Evolutionary conservation across 2,888 invertebrate genomes (phyloP).

Genomic region (Amiota minor): DNA sequence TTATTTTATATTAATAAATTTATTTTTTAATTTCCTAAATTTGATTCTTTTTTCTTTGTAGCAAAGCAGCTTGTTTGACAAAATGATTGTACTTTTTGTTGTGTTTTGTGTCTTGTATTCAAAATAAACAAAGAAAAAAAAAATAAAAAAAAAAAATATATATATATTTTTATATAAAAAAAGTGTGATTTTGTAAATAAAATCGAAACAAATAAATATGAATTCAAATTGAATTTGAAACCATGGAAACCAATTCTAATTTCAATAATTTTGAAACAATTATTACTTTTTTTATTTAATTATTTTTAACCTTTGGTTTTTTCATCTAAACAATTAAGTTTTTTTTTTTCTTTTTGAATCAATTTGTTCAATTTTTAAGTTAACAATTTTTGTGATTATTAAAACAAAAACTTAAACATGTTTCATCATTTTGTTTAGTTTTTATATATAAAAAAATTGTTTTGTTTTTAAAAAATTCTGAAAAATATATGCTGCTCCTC

Average conservation of each 20-base stretch:
- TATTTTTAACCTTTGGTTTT: neutral
- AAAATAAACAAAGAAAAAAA: neutral
- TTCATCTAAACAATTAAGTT: neutral
- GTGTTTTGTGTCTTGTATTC: no score
- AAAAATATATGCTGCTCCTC: neutral
- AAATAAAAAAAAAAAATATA: neutral
- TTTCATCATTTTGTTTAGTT: neutral
- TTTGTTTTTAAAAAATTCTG: no score
- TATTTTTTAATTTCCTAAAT: neutral
- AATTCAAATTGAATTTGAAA: constrained; percentile 1
- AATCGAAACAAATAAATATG: no score
- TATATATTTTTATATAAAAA: no score
- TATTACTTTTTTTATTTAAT: neutral
- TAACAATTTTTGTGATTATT: neutral
- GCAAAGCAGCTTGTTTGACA: constrained; percentile 56
- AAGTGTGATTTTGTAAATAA: no score
- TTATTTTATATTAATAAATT: constrained; percentile 23
- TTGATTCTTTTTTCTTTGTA: constrained; percentile 11
- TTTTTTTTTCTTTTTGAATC: neutral
- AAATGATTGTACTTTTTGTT: constrained; percentile 65
- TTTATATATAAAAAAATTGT: neutral
- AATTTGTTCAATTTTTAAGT: neutral
- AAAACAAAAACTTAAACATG: neutral
- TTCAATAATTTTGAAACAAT: neutral
- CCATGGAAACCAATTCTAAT: constrained; percentile 8